Conservation (phyloP, 2,888 invertebrate genomes). For the Dromius quadrimaculatus region DNA sequence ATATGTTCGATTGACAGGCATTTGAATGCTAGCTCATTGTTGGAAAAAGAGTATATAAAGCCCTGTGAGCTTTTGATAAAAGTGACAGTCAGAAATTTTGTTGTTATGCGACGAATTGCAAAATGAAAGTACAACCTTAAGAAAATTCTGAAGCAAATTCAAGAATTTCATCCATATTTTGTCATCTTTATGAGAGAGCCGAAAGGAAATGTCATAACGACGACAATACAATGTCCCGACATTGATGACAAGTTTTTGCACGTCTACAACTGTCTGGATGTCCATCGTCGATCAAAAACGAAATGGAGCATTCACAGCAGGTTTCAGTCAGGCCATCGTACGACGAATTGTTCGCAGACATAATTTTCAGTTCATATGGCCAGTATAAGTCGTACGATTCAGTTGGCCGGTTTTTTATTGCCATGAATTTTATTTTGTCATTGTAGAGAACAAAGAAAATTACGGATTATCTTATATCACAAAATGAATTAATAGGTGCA, state of each 20-base stretch:
- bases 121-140: no score
- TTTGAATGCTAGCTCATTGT: no score
- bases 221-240: conserved; percentile 28
- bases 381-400: not conserved
- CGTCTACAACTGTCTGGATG: conserved; percentile 34
- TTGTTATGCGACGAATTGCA: no score
- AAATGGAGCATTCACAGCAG: conserved; percentile 7
- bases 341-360: conserved; percentile 1
- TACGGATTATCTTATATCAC: not conserved
- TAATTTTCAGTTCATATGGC: conserved; percentile 12
- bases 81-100: no score
- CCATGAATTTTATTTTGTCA: no score
- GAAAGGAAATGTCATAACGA: no score
- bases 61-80: no score
- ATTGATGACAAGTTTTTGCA: conserved; percentile 42
- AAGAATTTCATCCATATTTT: no score
- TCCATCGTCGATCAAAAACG: conserved; percentile 32
- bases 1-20: no score
- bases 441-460: not conserved
- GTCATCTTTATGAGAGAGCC: no score
- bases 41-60: no score
- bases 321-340: conserved; percentile 12
- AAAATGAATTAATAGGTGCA: not conserved
- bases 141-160: no score
- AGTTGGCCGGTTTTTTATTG: not conserved